Percentiles rank a stretch among this genome's conserved stretches.
These are phyloP conservation scores for Apis mellifera DNA, from an alignment of 1,140 invertebrate species.

Conservation along the genomic window DNA sequence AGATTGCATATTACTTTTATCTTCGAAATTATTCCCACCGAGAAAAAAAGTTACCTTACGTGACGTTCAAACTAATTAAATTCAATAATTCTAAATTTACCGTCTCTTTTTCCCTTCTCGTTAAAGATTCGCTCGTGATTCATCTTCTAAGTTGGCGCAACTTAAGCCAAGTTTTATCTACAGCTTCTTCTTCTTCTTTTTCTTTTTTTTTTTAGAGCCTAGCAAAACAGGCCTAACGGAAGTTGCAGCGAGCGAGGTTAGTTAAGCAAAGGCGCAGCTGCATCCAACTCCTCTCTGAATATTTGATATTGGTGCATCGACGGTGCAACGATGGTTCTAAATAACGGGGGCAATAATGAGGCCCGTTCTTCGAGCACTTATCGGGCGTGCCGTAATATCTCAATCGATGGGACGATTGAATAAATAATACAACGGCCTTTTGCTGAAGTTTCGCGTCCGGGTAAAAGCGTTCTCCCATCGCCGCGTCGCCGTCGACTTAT, in stretches of 20 bases:
- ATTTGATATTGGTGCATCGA: slow-evolving; percentile 37
- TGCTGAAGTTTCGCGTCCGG: slow-evolving; percentile 1
- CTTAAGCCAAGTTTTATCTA: neutral
- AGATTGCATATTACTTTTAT: too few relatives aligned
- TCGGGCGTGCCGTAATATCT: slow-evolving; percentile 27
- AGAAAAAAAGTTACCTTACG: too few relatives aligned
- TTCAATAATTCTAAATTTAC: too few relatives aligned
- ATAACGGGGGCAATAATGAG: slow-evolving; percentile 36
- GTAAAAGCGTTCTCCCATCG: slow-evolving; percentile 45
- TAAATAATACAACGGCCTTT: slow-evolving; percentile 36
- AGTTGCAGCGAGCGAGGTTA: slow-evolving; percentile 17
- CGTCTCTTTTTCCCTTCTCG: neutral
- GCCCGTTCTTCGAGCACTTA: slow-evolving; percentile 28
- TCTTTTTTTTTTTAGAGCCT: too few relatives aligned
- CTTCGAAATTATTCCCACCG: too few relatives aligned
- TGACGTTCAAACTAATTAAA: too few relatives aligned
- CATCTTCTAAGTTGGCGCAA: neutral
- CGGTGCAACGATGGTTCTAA: slow-evolving; percentile 16
- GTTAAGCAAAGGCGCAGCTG: slow-evolving; percentile 30
- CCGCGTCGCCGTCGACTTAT: slow-evolving; percentile 20
- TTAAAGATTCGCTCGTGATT: neutral
- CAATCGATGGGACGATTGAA: slow-evolving; percentile 33
- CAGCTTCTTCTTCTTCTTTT: too few relatives aligned
- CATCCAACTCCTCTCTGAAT: slow-evolving; percentile 15
- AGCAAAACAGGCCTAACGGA: slow-evolving; percentile 16